Evolutionary conservation across 2,888 invertebrate genomes (phyloP).

Genomic region (Zootermopsis nevadensis): DNA sequence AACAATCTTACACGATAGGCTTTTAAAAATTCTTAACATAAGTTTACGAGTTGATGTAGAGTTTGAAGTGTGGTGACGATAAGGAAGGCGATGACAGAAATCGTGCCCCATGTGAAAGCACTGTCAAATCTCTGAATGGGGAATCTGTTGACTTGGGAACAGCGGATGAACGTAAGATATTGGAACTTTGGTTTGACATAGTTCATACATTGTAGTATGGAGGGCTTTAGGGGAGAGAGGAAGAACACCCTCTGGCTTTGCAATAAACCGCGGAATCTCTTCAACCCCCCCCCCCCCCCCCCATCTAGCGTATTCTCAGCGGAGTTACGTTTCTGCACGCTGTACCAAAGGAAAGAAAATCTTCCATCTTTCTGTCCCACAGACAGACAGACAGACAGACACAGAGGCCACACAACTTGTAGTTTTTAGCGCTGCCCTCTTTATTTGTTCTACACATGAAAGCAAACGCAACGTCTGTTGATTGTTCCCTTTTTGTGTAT

Average conservation of each 20-base stretch:
- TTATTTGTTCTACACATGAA: conserved; percentile 11
- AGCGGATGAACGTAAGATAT: not conserved
- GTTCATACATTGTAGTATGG: not conserved
- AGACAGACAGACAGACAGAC: too few relatives aligned
- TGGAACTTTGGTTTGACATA: not conserved
- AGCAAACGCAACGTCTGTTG: not conserved
- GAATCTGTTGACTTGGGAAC: not conserved
- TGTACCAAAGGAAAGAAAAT: not conserved
- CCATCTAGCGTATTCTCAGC: not conserved
- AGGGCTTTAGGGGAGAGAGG: not conserved
- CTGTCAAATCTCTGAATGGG: not conserved
- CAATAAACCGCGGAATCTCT: not conserved
- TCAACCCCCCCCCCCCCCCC: not conserved
- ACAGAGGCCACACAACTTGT: conserved; percentile 27
- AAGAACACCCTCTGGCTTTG: conserved; percentile 12
- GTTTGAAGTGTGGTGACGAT: not conserved
- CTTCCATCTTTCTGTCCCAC: not conserved
- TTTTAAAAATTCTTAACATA: not conserved
- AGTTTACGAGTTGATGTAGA: not conserved
- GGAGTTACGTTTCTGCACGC: conserved; percentile 10
- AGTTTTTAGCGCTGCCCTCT: not conserved
- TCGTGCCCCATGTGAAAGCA: not conserved
- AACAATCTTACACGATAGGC: not conserved
- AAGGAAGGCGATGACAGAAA: not conserved
- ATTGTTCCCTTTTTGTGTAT: not conserved